Evolutionary conservation across 2,888 invertebrate genomes (phyloP), one percentile per base, ranked within the genome.

Genomic region (Dynastes hyllus): DNA sequence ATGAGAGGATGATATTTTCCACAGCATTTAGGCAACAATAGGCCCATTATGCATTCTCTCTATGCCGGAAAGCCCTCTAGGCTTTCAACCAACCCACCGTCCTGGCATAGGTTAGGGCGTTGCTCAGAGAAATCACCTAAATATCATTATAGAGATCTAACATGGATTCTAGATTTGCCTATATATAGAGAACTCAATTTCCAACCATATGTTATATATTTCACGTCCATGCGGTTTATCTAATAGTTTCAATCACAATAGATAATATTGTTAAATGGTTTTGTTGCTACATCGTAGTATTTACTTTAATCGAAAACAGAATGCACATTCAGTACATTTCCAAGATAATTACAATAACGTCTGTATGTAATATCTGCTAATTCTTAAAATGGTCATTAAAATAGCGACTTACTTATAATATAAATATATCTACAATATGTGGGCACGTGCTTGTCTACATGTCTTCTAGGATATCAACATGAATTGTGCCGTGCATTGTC

Each of bases 181-280:
- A 6, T 63, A 63, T 9, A 2, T 37, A 63, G 9, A 0, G 45
- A 13, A 63, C 27, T 29, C 13, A 3, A 13, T 22, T 55, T 55
- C 16, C 6, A 55, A 55, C 55, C 37, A 67, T 22, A 67, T 40
- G n/a, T 50, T 16, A 45, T 13, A 11, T 11, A 67, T 45, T 67
- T 45, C 45, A 13, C 11, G 4, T 45, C 8, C 11, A 45, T 67
- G 45, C 9, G 45, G 16, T 22, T 67, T 67, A 45, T 50, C 9
- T 40, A 45, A 45, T 13, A 67, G 22, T 16, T 50, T 22, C 45
- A 45, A 67, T 50, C 67, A 4, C 6, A 50, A 67, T 67, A 50
- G 16, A 45, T 11, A 5, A 45, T 63, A 63, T 32, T 63, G 27
- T 32, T 29, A 63, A 32, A 32, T 13, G 6, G 13, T 55, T 55